These are phyloP conservation scores for Poeciliopsis paucimaculata DNA, from an alignment of 2,797 vertebrate genomes.

Conservation along the genomic window DNA sequence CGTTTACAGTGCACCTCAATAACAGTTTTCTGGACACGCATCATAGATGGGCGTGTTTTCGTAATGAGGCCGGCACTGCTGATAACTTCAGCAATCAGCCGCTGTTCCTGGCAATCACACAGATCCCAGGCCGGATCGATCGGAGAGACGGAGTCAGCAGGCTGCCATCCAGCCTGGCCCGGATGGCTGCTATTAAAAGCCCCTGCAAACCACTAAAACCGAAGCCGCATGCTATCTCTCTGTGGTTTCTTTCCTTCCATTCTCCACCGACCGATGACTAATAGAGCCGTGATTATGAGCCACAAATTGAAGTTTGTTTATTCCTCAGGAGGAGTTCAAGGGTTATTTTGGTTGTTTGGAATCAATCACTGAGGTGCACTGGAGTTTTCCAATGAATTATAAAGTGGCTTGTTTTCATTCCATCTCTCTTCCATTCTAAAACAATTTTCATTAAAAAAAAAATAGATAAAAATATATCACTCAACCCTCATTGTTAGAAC, in stretches of 20 bases:
- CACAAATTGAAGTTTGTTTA: slow-evolving; percentile 60
- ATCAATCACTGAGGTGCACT: slow-evolving; percentile 50
- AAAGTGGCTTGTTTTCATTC: slow-evolving; percentile 19
- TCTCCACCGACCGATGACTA: slow-evolving; percentile 54
- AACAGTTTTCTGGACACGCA: slow-evolving; percentile 10
- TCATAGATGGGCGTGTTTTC: slow-evolving; percentile 26
- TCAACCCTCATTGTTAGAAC: background rate
- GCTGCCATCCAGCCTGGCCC: slow-evolving; percentile 64
- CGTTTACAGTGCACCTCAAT: background rate
- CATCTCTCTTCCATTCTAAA: slow-evolving; percentile 15
- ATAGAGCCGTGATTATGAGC: slow-evolving; percentile 57
- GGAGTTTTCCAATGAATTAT: slow-evolving; percentile 38
- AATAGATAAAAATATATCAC: background rate
- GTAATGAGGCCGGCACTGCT: slow-evolving; percentile 38
- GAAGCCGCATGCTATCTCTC: slow-evolving; percentile 56
- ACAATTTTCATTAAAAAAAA: slow-evolving; percentile 16
- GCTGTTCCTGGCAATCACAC: slow-evolving; percentile 65
- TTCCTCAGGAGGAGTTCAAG: slow-evolving; percentile 42
- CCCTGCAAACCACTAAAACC: slow-evolving; percentile 58
- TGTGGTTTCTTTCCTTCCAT: slow-evolving; percentile 58
- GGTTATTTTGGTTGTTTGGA: slow-evolving; percentile 49
- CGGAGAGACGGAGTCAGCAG: slow-evolving; percentile 62
- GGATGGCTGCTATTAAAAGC: slow-evolving; percentile 68
- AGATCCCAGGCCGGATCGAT: slow-evolving; percentile 67
- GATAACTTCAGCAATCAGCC: slow-evolving; percentile 70